Evolutionary conservation across 2,113 vertebrate species (phyloP).

Genomic region (Acanthisitta chloris): DNA sequence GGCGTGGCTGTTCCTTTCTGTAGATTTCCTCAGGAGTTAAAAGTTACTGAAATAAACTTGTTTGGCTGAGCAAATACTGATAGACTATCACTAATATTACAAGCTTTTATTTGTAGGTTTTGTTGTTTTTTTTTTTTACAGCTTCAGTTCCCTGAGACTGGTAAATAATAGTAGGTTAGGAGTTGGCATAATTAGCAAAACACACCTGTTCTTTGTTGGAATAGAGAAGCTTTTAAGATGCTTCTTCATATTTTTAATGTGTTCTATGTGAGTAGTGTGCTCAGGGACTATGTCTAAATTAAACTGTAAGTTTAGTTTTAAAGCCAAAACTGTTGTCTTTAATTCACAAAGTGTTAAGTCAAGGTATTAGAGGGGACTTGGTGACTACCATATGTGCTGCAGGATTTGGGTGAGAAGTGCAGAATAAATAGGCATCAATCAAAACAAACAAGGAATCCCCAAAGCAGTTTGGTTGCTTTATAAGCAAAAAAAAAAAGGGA

Average conservation of each 20-base stretch:
- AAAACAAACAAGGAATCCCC: background rate
- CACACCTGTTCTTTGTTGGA: constrained; percentile 3
- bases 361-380: background rate
- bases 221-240: background rate
- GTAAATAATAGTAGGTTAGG: background rate
- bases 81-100: background rate
- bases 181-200: background rate
- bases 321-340: background rate
- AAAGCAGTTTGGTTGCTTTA: background rate
- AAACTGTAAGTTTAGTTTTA: background rate
- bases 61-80: background rate
- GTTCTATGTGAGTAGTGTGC: background rate
- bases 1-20: background rate
- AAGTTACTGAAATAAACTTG: constrained; percentile 8
- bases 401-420: background rate
- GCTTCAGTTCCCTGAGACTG: background rate
- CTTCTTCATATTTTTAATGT: background rate
- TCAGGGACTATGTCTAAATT: background rate
- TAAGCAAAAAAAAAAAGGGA: background rate
- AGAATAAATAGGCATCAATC: background rate
- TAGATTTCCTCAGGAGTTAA: background rate
- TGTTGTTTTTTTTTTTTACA: background rate
- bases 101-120: background rate
- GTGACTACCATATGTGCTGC: background rate
- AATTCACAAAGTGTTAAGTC: background rate